These are phyloP conservation scores for Liopterus haemorrhoidalis DNA, from an alignment of 2,888 invertebrate species.

Conservation along the genomic window DNA sequence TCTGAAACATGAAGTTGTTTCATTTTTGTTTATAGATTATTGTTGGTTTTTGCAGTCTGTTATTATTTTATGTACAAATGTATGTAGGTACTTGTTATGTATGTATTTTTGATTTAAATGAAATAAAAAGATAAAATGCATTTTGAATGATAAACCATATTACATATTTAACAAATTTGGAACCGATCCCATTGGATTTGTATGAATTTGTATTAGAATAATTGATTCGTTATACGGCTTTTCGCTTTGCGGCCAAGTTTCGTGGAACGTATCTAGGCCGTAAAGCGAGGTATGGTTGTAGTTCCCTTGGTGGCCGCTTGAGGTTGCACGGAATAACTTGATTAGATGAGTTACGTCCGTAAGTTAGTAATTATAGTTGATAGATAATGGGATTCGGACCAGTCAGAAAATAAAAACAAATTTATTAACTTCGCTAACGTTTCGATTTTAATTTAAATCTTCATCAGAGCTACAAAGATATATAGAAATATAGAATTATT, in stretches of 20 bases:
- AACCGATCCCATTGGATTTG: slow-evolving; percentile 25
- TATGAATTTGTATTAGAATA: slow-evolving; percentile 22
- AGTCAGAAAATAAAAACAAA: too few relatives aligned
- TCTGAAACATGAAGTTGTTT: slow-evolving; percentile 21
- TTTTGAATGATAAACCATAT: slow-evolving; percentile 20
- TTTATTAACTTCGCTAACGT: too few relatives aligned
- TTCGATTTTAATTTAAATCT: too few relatives aligned
- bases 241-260: too few relatives aligned
- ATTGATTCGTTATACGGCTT: too few relatives aligned
- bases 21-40: slow-evolving; percentile 19
- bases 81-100: slow-evolving; percentile 14
- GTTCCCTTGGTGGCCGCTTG: too few relatives aligned
- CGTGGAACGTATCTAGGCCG: slow-evolving; percentile 28
- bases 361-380: too few relatives aligned
- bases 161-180: slow-evolving; percentile 26
- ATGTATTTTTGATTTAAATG: slow-evolving; percentile 22
- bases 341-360: too few relatives aligned
- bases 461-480: too few relatives aligned
- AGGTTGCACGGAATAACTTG: too few relatives aligned
- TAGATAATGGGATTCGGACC: too few relatives aligned
- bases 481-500: too few relatives aligned
- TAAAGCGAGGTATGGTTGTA: slow-evolving; percentile 29
- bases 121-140: slow-evolving; percentile 23
- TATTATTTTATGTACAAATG: slow-evolving; percentile 9
- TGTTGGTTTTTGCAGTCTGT: slow-evolving; percentile 11